Evolutionary conservation across 1,140 invertebrate species (phyloP).

Genomic region (Prorops nasuta): DNA sequence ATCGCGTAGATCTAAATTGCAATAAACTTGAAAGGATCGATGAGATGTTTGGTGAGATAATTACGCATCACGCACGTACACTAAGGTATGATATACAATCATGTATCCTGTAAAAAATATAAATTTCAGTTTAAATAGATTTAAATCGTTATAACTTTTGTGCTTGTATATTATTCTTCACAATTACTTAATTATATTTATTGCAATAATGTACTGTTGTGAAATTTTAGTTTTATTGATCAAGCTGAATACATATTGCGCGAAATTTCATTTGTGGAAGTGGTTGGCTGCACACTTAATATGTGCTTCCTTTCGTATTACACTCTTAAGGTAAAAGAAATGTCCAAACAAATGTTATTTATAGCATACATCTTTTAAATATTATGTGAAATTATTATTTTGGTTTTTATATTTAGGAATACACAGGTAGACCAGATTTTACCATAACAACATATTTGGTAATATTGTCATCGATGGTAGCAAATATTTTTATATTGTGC

Average conservation of each 20-base stretch:
- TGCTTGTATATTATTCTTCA: too few relatives aligned
- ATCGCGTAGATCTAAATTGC: background rate
- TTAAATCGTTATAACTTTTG: too few relatives aligned
- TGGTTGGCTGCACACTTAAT: conserved; percentile 40
- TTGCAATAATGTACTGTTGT: too few relatives aligned
- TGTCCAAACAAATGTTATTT: too few relatives aligned
- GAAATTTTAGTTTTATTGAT: conserved; percentile 31
- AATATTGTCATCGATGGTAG: conserved; percentile 31
- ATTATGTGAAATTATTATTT: too few relatives aligned
- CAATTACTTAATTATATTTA: too few relatives aligned
- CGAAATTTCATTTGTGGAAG: conserved; percentile 39
- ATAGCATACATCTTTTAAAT: too few relatives aligned
- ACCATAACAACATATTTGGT: too few relatives aligned
- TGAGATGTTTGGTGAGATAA: conserved; percentile 19
- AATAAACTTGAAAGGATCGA: background rate
- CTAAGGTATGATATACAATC: conserved; percentile 11
- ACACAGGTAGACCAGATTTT: too few relatives aligned
- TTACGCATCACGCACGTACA: conserved; percentile 23
- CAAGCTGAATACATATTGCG: conserved; percentile 35
- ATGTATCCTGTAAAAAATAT: too few relatives aligned
- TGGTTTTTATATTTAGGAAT: too few relatives aligned
- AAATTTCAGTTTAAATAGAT: too few relatives aligned
- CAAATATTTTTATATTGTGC: conserved; percentile 39
- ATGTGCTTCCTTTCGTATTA: conserved; percentile 44
- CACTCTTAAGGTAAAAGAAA: conserved; percentile 40